phyloP scores from a whole-genome alignment of 2,888 invertebrate species.

The Callyntrura guangdongensis region DNA sequence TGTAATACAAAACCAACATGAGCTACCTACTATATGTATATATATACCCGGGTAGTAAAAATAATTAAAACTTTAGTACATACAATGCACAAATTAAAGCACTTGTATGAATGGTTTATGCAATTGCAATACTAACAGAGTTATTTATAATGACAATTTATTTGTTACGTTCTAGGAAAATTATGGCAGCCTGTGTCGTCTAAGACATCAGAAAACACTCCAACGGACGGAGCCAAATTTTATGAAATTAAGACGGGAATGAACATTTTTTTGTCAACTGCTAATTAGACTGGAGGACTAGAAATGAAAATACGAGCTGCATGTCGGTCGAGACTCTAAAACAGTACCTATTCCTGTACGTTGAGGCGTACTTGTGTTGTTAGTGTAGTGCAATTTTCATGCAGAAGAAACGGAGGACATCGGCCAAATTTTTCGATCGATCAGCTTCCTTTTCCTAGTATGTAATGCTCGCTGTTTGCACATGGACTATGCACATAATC shows the following conservation, averaged over 20 bases:
- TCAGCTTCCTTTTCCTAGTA: constrained; percentile 70
- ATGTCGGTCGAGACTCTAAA: not conserved
- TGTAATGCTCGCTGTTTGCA: constrained; percentile 44
- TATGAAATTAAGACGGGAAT: not conserved
- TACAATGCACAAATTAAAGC: no score
- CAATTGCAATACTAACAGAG: no score
- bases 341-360: not conserved
- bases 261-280: constrained; percentile 8
- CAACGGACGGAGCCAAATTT: not conserved
- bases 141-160: no score
- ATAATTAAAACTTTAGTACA: no score
- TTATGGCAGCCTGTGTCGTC: no score
- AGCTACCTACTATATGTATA: no score
- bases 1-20: no score
- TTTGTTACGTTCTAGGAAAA: not conserved
- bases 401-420: constrained; percentile 70
- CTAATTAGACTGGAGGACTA: constrained; percentile 27
- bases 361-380: constrained; percentile 7
- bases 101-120: no score
- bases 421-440: constrained; percentile 76
- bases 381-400: constrained; percentile 9
- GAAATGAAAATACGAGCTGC: not conserved
- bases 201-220: no score
- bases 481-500: constrained; percentile 54
- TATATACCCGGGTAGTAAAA: no score